These are phyloP conservation scores for Leptopilina syphax DNA, from an alignment of 2,888 invertebrate species.

Conservation along the genomic window DNA sequence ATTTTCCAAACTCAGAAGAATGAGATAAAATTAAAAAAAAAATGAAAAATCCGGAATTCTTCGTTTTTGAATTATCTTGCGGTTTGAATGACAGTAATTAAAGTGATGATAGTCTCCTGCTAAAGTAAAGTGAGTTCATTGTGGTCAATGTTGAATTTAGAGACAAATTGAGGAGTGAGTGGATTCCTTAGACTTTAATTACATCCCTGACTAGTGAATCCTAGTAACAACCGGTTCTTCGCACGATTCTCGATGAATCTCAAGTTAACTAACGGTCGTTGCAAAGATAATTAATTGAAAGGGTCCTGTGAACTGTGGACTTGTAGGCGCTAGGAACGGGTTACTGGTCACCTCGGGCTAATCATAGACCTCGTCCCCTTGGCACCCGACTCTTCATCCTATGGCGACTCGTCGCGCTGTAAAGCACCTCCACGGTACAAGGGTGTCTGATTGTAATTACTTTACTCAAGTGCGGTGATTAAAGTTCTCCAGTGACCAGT, in stretches of 20 bases:
- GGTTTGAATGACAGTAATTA: conserved; percentile 5
- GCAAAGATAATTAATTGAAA: conserved; percentile 73
- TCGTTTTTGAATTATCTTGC: too few species aligned
- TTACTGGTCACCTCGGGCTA: conserved; percentile 72
- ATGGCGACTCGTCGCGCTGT: conserved; percentile 50
- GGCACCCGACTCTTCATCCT: conserved; percentile 68
- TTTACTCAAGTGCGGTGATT: conserved; percentile 76
- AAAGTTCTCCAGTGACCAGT: conserved; percentile 72
- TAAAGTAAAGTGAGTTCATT: conserved; percentile 16
- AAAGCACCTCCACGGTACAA: conserved; percentile 61
- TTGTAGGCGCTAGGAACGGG: conserved; percentile 50
- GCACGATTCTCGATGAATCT: conserved; percentile 53
- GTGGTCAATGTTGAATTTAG: conserved; percentile 29
- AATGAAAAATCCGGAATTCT: too few species aligned
- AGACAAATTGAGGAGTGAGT: conserved; percentile 12
- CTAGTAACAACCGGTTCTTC: conserved; percentile 51
- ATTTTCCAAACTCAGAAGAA: too few species aligned
- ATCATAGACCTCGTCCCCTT: conserved; percentile 74
- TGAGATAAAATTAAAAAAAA: background rate
- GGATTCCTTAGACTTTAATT: conserved; percentile 41
- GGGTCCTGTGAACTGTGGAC: conserved; percentile 66
- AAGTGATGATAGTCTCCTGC: background rate
- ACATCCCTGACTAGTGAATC: conserved; percentile 40
- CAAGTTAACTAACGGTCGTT: conserved; percentile 57
- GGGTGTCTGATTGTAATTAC: conserved; percentile 77